Evolutionary conservation across 1,140 invertebrate species (phyloP), one percentile per base, ranked within the genome.

Genomic region (Lordiphosa stackelbergi): DNA sequence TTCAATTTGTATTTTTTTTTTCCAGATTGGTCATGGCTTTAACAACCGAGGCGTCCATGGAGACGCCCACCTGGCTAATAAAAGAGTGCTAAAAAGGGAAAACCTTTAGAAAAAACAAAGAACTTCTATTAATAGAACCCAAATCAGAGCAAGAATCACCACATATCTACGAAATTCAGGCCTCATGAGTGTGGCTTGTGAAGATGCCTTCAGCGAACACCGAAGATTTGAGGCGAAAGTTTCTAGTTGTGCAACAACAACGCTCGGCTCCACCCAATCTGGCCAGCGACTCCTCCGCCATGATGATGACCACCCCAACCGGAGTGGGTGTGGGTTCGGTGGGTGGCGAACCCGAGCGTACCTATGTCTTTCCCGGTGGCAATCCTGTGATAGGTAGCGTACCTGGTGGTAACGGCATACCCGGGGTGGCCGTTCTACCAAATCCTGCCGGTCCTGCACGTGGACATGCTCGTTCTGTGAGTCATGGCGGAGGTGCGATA

Each of bases 401-500:
- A 7, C 52, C 63, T 7, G 53, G 55, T 28, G 75, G 79, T 6
- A 65, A 58, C 3, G 74, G 74, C 36, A 86, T 86, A 40, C 79
- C 85, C 13, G 85, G 85, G 24, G 71, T 86, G 38, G 72, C 77
- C 3, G 49, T 78, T 12, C 52, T 77, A 10, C 58, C 55, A 47
- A 56, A 66, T 24, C 66, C 66, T 2, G 57, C 56, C 2, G 72
- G 61, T 1, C 42, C 68, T 0, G 85, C 69, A 38, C 89, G 90
- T 74, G 92, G 91, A 61, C 94, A 95, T 85, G 90, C 91, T 35
- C 90, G 94, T 31, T 95, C 94, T 46, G 92, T 94, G 52, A 95
- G 94, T 81, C 94, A 95, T 88, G 77, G 94, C 9, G 93, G 93
- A 53, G 89, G 91, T 22, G 89, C 87, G 22, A 89, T 89, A 28